Evolutionary conservation across 2,888 invertebrate species (phyloP).

Genomic region (Seira sanloemensis): DNA sequence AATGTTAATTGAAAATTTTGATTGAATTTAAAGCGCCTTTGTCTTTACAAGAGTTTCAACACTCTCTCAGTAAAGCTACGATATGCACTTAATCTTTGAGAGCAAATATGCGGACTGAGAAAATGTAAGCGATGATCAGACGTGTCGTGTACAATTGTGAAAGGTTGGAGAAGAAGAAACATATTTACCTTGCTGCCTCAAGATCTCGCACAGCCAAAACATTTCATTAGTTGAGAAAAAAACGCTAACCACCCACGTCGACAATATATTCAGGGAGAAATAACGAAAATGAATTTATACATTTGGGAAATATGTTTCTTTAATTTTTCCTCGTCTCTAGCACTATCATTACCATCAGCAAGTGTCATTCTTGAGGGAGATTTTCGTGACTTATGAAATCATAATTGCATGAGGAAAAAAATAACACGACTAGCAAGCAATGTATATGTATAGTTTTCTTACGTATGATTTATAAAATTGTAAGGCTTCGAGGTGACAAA

Average conservation of each 20-base stretch:
- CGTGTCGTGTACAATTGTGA: no score
- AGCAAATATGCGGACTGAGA: no score
- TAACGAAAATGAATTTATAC: constrained; percentile 34
- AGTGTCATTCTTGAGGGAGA: constrained; percentile 37
- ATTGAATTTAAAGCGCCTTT: no score
- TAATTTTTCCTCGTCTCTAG: neutral
- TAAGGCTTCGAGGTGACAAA: constrained; percentile 35
- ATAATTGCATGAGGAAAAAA: constrained; percentile 41
- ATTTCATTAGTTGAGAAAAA: neutral
- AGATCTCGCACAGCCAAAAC: no score
- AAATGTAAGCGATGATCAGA: no score
- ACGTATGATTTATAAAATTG: neutral
- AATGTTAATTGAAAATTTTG: neutral
- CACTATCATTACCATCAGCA: constrained; percentile 24
- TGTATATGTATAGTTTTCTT: neutral
- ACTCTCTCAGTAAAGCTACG: no score
- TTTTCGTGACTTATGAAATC: constrained; percentile 55
- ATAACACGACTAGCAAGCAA: neutral
- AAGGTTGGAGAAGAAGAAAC: no score
- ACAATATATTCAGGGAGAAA: neutral
- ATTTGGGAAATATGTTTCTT: constrained; percentile 29
- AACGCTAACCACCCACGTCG: constrained; percentile 38
- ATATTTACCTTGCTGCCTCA: no score
- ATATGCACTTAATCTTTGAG: no score
- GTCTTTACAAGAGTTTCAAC: no score